Base-by-base conservation (phyloP, 2,797 vertebrate species). In the Buceros bicornis region DNA sequence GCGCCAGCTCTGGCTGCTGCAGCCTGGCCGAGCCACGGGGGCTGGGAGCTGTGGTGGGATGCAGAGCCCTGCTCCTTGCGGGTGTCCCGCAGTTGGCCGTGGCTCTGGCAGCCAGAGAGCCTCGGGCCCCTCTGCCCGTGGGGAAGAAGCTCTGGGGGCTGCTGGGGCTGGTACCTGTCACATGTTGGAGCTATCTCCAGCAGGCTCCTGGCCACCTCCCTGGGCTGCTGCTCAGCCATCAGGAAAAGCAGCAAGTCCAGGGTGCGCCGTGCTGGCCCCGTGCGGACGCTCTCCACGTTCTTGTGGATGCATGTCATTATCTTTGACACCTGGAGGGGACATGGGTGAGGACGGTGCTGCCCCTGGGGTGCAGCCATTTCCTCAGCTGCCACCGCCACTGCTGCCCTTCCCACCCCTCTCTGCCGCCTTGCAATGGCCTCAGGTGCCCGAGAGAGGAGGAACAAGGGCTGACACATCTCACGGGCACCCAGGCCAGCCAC, bases 191-290 rank as follows among this genome's bases (percentile, higher is more conserved):
- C 50, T 18, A 3, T n/a, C 57, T 48, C 20, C 25, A 81, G 14
- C 17, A 92, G 43, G 37, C 37, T 13, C 2, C 24, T 22, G 43
- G 67, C 37, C 51, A 48, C 62, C 11, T 25, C 40, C 0, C 10
- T 19, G 16, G 40, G 1, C 10, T 5, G 6, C 16, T 20, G 1
- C 0, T 18, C 3, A 13, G 2, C 29, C 62, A 85, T 6, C 29
- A 40, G 24, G 16, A 58, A 18, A 10, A 89, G 29, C 3, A 80
- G 29, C 0, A 43, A n/a, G 28, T 42, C 21, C 40, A 47, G 6
- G 12, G 50, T 64, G 11, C 1, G 4, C 8, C 16, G 3, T 37
- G 25, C 74, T 47, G 74, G 5, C 51, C 20, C 62, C 2, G 8
- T 16, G 45, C 1, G 5, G 45, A 65, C 37, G 69, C 0, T 5